Base-by-base conservation (phyloP, 2,797 vertebrate genomes). In the Takifugu rubripes region DNA sequence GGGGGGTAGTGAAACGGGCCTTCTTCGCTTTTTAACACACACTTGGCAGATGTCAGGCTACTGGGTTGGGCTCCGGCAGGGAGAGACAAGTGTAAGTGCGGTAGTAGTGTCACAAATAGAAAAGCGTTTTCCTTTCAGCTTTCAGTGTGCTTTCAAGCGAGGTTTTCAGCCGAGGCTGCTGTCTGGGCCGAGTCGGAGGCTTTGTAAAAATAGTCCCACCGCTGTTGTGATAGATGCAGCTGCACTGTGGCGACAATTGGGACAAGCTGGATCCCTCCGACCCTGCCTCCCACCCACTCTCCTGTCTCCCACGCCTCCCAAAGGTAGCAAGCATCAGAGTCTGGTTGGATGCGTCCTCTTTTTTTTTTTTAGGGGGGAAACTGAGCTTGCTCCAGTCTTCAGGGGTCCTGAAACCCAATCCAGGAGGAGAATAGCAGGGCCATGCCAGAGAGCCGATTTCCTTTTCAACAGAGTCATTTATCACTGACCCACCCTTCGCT, bases 401-500 rank as follows among this genome's bases (percentile, higher is more conserved):
- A 84, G 93, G 89, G 94, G 92, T 95, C 92, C 91, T 92, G 96
- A 95, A 95, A 96, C 93, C 90, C 90, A 96, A 96, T 93, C 93
- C 94, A 91, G 88, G 87, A 88, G 93, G 93, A 94, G 94, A 94
- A 94, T 93, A 93, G 93, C 92, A 71, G 62, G 81, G 82, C 92
- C 90, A 90, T 92, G 94, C 95, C 96, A 96, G 95, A 97, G 92
- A 96, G 94, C 95, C 93, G 93, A 97, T 98, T 99, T 98, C 96
- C 95, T 95, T 94, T 95, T 96, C 95, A 94, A 94, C 94, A 87
- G 90, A 92, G 93, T 92, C 92, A 94, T 98, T 94, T 93, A 99
- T 99, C 96, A 99, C 92, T 91, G 94, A 95, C 94, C 94, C 92
- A 94, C 94, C 94, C 89, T 94, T 94, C 91, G 91, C 93, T 95